Evolutionary conservation across 2,113 vertebrate genomes (phyloP).

Genomic region (Terrapene triunguis): DNA sequence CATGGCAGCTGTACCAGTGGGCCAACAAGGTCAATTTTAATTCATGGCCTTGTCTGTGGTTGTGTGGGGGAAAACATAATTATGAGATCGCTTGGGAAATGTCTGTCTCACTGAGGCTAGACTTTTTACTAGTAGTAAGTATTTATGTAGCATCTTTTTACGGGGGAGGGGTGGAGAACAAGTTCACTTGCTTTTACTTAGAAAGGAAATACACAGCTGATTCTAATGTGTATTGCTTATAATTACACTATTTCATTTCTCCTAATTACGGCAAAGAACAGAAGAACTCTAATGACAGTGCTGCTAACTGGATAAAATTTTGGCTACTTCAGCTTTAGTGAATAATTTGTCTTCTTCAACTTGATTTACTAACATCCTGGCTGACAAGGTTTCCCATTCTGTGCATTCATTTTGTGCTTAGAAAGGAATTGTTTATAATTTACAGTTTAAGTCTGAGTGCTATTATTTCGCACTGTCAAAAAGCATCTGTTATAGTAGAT

Average conservation of each 20-base stretch:
- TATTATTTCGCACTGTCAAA: slow-evolving; percentile 74
- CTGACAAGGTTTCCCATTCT: slow-evolving; percentile 73
- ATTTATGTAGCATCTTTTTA: slow-evolving; percentile 37
- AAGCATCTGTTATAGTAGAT: slow-evolving; percentile 68
- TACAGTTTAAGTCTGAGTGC: slow-evolving; percentile 68
- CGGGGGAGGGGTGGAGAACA: not conserved
- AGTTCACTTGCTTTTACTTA: slow-evolving; percentile 18
- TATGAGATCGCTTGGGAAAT: slow-evolving; percentile 63
- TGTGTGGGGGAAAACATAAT: slow-evolving; percentile 61
- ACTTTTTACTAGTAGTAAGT: not conserved
- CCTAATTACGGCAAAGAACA: slow-evolving; percentile 61
- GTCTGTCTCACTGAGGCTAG: slow-evolving; percentile 13
- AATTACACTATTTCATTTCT: slow-evolving; percentile 54
- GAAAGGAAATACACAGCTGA: not conserved
- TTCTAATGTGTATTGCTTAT: slow-evolving; percentile 25
- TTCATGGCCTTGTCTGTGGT: slow-evolving; percentile 45
- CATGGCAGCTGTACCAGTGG: slow-evolving; percentile 25
- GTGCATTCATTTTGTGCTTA: slow-evolving; percentile 73
- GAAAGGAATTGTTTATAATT: slow-evolving; percentile 77
- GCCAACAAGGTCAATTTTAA: slow-evolving; percentile 59
- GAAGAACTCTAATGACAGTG: slow-evolving; percentile 36
- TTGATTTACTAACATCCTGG: slow-evolving; percentile 72
- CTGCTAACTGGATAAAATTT: slow-evolving; percentile 64
- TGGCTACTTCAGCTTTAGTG: slow-evolving; percentile 62
- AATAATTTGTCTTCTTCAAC: slow-evolving; percentile 74